Percentiles rank a stretch among this genome's conserved stretches.
These are phyloP conservation scores for Lasioglossum malachurum DNA, from an alignment of 2,888 invertebrate species.

Conservation along the genomic window DNA sequence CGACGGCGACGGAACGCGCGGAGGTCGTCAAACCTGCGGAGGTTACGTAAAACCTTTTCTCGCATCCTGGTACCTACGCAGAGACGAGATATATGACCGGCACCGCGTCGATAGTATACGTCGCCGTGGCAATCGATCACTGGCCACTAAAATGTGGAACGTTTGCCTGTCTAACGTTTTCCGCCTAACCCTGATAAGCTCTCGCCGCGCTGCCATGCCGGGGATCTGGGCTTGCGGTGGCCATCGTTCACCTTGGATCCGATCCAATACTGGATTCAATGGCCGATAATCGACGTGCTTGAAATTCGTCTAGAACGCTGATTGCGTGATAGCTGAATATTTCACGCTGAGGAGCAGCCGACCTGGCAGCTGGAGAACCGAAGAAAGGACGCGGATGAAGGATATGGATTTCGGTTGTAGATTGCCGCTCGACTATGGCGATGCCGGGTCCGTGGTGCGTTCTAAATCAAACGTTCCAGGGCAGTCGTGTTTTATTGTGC, in stretches of 20 bases:
- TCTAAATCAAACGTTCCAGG: neutral
- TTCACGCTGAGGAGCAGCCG: neutral
- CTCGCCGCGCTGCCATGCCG: neutral
- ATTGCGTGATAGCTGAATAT: constrained; percentile 8
- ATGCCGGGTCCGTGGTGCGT: neutral
- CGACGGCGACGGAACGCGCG: constrained; percentile 45
- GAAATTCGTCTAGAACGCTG: neutral
- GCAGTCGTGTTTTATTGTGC: neutral
- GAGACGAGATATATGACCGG: constrained; percentile 56
- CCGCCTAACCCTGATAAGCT: constrained; percentile 42
- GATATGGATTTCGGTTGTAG: constrained; percentile 6
- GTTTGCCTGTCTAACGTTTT: constrained; percentile 47
- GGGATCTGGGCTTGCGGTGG: constrained; percentile 9
- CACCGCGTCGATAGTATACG: constrained; percentile 56
- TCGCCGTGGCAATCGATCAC: constrained; percentile 61
- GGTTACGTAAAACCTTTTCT: constrained; percentile 64
- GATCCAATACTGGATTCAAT: neutral
- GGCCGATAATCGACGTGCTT: neutral
- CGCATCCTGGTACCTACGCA: constrained; percentile 56
- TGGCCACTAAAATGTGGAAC: constrained; percentile 62
- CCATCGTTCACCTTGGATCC: constrained; percentile 22
- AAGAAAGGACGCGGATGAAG: constrained; percentile 6
- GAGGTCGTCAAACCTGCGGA: constrained; percentile 68
- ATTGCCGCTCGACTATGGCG: neutral
- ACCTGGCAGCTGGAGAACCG: neutral